Conservation (phyloP, 2,797 vertebrate genomes). For the Neosalanx taihuensis region DNA sequence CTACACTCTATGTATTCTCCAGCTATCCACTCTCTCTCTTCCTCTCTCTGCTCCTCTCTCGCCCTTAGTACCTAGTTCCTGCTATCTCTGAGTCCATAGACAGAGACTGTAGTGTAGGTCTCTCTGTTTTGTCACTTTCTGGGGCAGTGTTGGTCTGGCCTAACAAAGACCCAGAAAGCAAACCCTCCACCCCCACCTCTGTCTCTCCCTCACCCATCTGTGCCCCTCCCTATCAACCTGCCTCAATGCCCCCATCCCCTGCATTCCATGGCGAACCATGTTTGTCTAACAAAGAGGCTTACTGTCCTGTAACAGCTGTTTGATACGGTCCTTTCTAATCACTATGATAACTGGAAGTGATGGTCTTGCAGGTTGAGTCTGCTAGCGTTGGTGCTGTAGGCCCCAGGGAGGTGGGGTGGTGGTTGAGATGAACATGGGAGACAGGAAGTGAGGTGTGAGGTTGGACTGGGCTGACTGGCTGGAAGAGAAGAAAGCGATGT, state of each 20-base stretch:
- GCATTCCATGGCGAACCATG: conserved; percentile 46
- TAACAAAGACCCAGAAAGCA: no score
- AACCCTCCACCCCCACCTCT: conserved; percentile 1
- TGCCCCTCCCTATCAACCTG: conserved; percentile 18
- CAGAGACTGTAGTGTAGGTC: no score
- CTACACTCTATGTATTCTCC: conserved; percentile 18
- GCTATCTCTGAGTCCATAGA: no score
- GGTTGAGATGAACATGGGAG: conserved; percentile 7
- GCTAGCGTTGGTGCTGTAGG: no score
- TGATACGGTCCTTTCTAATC: conserved; percentile 36
- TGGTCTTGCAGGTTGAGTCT: conserved; percentile 5
- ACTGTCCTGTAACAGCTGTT: conserved; percentile 50
- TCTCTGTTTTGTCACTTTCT: no score
- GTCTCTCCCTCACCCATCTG: neutral
- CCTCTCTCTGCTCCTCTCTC: conserved; percentile 12
- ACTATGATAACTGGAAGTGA: conserved; percentile 40
- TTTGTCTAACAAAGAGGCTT: conserved; percentile 60
- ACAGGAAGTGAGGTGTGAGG: conserved; percentile 49
- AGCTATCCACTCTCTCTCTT: conserved; percentile 5
- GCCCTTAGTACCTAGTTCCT: no score
- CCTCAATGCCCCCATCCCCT: conserved; percentile 40
- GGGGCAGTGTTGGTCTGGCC: no score
- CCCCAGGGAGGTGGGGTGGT: no score
- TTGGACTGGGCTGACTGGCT: conserved; percentile 45
- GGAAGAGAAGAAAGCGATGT: conserved; percentile 38